A percentile compares a stretch with the other conserved stretches of the same genome.
Conservation (phyloP, 1,140 invertebrate genomes). For the Oncopeltus fasciatus region DNA sequence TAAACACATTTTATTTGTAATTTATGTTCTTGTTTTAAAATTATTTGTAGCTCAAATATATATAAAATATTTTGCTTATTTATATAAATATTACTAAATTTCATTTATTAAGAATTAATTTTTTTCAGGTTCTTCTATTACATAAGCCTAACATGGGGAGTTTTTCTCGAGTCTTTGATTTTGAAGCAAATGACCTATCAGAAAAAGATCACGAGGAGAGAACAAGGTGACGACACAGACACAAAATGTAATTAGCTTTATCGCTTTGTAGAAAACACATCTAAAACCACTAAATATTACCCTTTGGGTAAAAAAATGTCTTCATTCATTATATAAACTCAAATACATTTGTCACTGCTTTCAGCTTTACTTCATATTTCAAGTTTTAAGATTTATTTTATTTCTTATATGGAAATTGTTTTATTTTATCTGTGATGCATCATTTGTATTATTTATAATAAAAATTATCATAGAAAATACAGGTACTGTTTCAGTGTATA, state of each 20-base stretch:
- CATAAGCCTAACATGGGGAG: conserved; percentile 76
- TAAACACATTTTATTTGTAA: background rate
- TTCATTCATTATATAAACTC: no score
- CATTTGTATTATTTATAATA: no score
- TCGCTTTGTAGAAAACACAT: conserved; percentile 1
- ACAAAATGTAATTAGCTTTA: conserved; percentile 18
- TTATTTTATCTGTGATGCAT: no score
- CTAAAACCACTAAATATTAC: background rate
- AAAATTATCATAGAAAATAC: no score
- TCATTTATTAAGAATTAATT: background rate
- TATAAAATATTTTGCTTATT: background rate
- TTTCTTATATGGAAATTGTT: no score
- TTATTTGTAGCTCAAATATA: no score
- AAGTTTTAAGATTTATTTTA: no score
- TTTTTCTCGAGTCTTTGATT: conserved; percentile 82
- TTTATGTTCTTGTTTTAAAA: conserved; percentile 10
- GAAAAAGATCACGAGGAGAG: conserved; percentile 48
- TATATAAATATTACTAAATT: background rate
- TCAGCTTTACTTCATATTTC: conserved; percentile 15
- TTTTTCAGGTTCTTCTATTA: conserved; percentile 60
- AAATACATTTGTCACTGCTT: background rate
- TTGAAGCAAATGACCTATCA: conserved; percentile 61
- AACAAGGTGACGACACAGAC: conserved; percentile 40
- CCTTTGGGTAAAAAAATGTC: background rate
- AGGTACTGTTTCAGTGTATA: no score